Evolutionary conservation across 2,113 vertebrate species (phyloP), one percentile per base, ranked within the genome.

Genomic region (Cryptomyrus ogoouensis): DNA sequence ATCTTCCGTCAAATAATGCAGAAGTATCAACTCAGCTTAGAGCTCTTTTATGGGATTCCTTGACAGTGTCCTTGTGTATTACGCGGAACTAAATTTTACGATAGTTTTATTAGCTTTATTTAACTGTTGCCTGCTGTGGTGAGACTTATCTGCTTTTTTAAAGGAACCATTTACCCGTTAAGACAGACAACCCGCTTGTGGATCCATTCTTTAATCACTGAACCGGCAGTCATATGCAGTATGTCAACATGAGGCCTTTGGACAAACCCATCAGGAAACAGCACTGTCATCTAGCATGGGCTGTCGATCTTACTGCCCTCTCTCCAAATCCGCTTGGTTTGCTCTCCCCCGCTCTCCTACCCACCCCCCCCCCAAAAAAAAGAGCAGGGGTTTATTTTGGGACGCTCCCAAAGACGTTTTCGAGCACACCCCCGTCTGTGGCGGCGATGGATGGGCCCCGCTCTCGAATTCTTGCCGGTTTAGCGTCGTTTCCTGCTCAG

Each of bases 351-450:
- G 39, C 87, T 91, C 88, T 88, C 85, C 91, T 90, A 89, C 1
- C 88, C 85, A 90, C 52, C 5, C 19, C 56, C 0, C 2, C 53
- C 6, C 56, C 90, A 24, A 58, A 58, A 56, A 90, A 93, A 94
- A 92, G 91, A 93, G 90, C 88, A 84, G 92, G n/a, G 92, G 93
- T 93, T 93, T 92, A 53, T 92, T 94, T 93, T 93, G 93, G 93
- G 92, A 89, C 58, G 17, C 35, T 49, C 93, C 91, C 93, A 93
- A 90, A 92, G 88, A 62, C 53, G 86, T 80, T 52, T 74, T 89
- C 86, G 8, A 84, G 88, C 91, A 89, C 91, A 91, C 90, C 62
- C 83, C 86, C 62, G 91, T 27, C 83, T 62, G 39, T 56, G 19
- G 87, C 70, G 10, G 46, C 42, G 24, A 39, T n/a, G 47, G 46